Evolutionary conservation across 2,113 vertebrate genomes (phyloP), one percentile per base, ranked within the genome.

Genomic region (Grallaria varia): DNA sequence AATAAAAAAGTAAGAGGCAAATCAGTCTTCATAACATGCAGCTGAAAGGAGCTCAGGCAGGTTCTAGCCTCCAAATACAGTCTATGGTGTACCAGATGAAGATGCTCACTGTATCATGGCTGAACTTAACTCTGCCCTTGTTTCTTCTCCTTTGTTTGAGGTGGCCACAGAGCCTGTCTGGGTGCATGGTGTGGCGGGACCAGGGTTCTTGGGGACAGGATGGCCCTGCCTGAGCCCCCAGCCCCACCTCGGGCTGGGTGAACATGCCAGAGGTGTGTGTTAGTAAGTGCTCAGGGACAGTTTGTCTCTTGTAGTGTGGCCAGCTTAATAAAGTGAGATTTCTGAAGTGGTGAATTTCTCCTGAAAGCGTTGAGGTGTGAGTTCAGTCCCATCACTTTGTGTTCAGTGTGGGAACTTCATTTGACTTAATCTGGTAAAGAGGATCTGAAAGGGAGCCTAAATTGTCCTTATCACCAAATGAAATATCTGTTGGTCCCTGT

Each of bases 221-320:
- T 40, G 28, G 52, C 69, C 13, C 28, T 67, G 39, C 33, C 39
- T 53, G n/a, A 7, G 10, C 24, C 16, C 20, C 14, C 71, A 82
- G 53, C 17, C 23, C n/a, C 8, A 19, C 52, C 33, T 60, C 0
- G 1, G 31, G 14, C 16, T 40, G 44, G 9, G 19, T 1, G 2
- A 18, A 31, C 35, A 33, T 0, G 5, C 24, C 42, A 3, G 50
- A 62, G 16, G 10, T 35, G 59, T 1, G 5, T 10, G 6, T 72
- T 22, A 10, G 1, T 10, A 15, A 20, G 33, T 14, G 73, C 17
- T 74, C 35, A 5, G 45, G 21, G 50, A 31, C 3, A 8, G 42
- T 31, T 55, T 25, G 37, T 53, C 17, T 18, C 20, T 8, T 28
- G 39, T 4, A 22, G 19, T 60, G 30, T 20, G 10, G 13, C 14